Percentiles rank a stretch among this genome's conserved stretches.
Evolutionary conservation across 2,888 invertebrate genomes (phyloP).

Genomic region (Scaptomyza reducta): DNA sequence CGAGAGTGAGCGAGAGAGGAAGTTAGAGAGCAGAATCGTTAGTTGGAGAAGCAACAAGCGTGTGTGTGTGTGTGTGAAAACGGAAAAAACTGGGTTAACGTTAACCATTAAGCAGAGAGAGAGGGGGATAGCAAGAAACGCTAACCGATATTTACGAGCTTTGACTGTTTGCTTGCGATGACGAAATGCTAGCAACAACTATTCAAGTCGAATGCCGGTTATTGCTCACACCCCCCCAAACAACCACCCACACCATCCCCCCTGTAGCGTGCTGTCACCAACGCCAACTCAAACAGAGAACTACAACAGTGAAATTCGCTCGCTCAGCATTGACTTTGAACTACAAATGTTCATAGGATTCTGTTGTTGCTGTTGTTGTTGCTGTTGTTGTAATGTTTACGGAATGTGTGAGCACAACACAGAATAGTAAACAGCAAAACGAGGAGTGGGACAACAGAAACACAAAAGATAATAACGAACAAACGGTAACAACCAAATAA

Average conservation of each 20-base stretch:
- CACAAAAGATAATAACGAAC: slow-evolving; percentile 56
- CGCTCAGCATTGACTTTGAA: slow-evolving; percentile 77
- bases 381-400: slow-evolving; percentile 71
- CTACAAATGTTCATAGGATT: slow-evolving; percentile 47
- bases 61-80: slow-evolving; percentile 3
- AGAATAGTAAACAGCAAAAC: slow-evolving; percentile 54
- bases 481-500: slow-evolving; percentile 43
- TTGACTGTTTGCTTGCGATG: slow-evolving; percentile 48
- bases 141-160: slow-evolving; percentile 55
- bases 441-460: slow-evolving; percentile 6
- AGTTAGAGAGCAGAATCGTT: slow-evolving; percentile 1
- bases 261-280: neutral
- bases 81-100: slow-evolving; percentile 40
- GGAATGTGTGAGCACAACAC: slow-evolving; percentile 77
- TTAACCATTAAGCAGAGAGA: slow-evolving; percentile 32
- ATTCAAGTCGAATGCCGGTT: slow-evolving; percentile 2
- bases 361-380: slow-evolving; percentile 3
- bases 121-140: slow-evolving; percentile 13
- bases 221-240: slow-evolving; percentile 29
- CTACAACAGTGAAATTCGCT: slow-evolving; percentile 10
- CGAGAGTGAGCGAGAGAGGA: neutral
- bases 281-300: slow-evolving; percentile 39
- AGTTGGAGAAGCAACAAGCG: slow-evolving; percentile 57
- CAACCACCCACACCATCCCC: neutral
- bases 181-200: slow-evolving; percentile 59